Evolutionary conservation across 2,888 invertebrate genomes (phyloP).

Genomic region (Cyclophora albipunctata): DNA sequence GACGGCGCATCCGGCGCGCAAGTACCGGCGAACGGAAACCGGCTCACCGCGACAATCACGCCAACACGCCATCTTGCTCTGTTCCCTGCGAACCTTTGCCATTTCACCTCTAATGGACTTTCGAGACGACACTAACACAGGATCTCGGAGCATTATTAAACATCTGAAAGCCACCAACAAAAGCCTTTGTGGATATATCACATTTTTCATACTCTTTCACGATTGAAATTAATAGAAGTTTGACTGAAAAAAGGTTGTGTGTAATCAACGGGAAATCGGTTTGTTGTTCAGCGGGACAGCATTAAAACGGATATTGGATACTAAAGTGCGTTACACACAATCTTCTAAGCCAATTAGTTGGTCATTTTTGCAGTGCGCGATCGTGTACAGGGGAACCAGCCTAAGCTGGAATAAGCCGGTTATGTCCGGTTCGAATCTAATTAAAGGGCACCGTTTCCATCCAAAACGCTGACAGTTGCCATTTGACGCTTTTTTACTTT

Average conservation of each 20-base stretch:
- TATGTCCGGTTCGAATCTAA: constrained; percentile 70
- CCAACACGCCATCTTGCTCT: constrained; percentile 39
- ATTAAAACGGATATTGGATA: constrained; percentile 62
- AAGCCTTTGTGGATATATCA: constrained; percentile 5
- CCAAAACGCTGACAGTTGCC: constrained; percentile 67
- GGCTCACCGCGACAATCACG: constrained; percentile 42
- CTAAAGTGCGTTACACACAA: constrained; percentile 60
- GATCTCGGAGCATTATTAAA: constrained; percentile 19
- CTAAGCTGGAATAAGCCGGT: constrained; percentile 71
- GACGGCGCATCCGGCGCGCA: constrained; percentile 45
- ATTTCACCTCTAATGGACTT: constrained; percentile 30
- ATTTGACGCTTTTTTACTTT: constrained; percentile 54
- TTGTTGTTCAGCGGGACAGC: constrained; percentile 46
- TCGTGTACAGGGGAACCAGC: constrained; percentile 49
- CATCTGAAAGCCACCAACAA: constrained; percentile 13
- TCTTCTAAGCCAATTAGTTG: constrained; percentile 73
- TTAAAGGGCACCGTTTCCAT: constrained; percentile 65
- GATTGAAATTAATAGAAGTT: constrained; percentile 1
- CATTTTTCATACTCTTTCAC: neutral
- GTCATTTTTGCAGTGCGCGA: constrained; percentile 68
- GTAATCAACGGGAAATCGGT: constrained; percentile 16
- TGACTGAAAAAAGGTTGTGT: constrained; percentile 4
- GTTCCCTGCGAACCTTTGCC: constrained; percentile 29
- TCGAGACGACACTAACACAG: constrained; percentile 22
- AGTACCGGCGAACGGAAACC: constrained; percentile 43